A percentile compares a stretch with the other conserved stretches of the same genome.
phyloP scores from a whole-genome alignment of 1,140 invertebrate genomes.

The Drepana arcuata region DNA sequence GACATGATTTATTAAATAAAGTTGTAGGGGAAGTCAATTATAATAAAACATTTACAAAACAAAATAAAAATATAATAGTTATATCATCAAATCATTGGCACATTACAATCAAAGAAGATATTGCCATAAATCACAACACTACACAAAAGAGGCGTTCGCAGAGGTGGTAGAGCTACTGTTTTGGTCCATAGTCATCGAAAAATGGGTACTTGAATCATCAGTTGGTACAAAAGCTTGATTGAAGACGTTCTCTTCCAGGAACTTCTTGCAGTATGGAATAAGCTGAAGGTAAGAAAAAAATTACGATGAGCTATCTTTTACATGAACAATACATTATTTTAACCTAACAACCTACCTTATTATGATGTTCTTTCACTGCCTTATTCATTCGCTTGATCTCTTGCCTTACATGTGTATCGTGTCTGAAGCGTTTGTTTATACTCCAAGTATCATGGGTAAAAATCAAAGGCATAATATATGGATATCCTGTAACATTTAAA shows the following conservation, averaged over 20 bases:
- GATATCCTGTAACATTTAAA: slow-evolving; percentile 24
- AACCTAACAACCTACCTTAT: slow-evolving; percentile 18
- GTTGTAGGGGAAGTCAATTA: no score
- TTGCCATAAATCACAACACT: no score
- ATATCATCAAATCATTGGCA: no score
- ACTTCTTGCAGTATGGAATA: slow-evolving; percentile 36
- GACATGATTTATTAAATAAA: no score
- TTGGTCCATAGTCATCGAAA: neutral
- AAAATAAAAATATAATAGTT: no score
- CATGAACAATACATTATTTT: neutral
- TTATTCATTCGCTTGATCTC: slow-evolving; percentile 49
- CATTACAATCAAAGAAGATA: no score
- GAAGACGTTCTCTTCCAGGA: slow-evolving; percentile 35
- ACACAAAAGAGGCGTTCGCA: no score
- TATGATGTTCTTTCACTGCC: slow-evolving; percentile 22
- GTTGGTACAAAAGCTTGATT: slow-evolving; percentile 24
- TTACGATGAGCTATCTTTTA: neutral
- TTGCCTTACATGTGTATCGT: slow-evolving; percentile 29
- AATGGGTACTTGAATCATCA: slow-evolving; percentile 10
- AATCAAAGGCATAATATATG: slow-evolving; percentile 39
- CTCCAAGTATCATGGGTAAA: slow-evolving; percentile 27
- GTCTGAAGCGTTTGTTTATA: slow-evolving; percentile 27
- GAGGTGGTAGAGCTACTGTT: neutral
- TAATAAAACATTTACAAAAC: no score
- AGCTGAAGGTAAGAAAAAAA: slow-evolving; percentile 26